Evolutionary conservation across 2,113 vertebrate genomes (phyloP).

Genomic region (Oostethus manadensis): DNA sequence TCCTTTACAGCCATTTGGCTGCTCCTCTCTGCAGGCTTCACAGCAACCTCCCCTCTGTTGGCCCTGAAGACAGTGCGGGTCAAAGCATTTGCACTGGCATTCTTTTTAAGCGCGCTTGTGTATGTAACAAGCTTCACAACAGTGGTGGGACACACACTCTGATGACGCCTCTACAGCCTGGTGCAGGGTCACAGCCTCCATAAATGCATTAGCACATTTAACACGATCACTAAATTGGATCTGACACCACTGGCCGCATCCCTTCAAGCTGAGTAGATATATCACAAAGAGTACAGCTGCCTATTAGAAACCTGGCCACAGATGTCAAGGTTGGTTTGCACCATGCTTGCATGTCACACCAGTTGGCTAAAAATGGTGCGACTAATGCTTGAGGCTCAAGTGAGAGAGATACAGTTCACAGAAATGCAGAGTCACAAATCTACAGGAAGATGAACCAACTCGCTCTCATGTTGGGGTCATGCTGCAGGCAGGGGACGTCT

Average conservation of each 20-base stretch:
- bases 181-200: slow-evolving; percentile 8
- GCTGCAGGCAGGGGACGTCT: slow-evolving; percentile 47
- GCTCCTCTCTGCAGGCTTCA: slow-evolving; percentile 36
- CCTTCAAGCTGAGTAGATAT: slow-evolving; percentile 11
- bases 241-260: slow-evolving; percentile 12
- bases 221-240: slow-evolving; percentile 10
- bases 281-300: slow-evolving; percentile 10
- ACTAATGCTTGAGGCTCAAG: slow-evolving; percentile 11
- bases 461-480: slow-evolving; percentile 56
- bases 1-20: slow-evolving; percentile 39
- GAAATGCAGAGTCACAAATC: not conserved
- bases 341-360: slow-evolving; percentile 12
- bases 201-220: slow-evolving; percentile 5
- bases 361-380: slow-evolving; percentile 5
- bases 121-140: slow-evolving; percentile 18
- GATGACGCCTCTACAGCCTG: slow-evolving; percentile 3
- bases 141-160: slow-evolving; percentile 16
- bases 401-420: slow-evolving; percentile 3
- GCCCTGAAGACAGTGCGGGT: slow-evolving; percentile 26
- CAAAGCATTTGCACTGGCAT: slow-evolving; percentile 13
- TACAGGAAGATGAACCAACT: slow-evolving; percentile 8
- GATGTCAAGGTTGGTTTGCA: slow-evolving; percentile 14
- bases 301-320: slow-evolving; percentile 6
- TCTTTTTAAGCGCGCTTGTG: not conserved
- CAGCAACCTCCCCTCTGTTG: slow-evolving; percentile 17